These are phyloP conservation scores for Champsocephalus esox DNA, from an alignment of 2,797 vertebrate genomes.

Conservation along the genomic window DNA sequence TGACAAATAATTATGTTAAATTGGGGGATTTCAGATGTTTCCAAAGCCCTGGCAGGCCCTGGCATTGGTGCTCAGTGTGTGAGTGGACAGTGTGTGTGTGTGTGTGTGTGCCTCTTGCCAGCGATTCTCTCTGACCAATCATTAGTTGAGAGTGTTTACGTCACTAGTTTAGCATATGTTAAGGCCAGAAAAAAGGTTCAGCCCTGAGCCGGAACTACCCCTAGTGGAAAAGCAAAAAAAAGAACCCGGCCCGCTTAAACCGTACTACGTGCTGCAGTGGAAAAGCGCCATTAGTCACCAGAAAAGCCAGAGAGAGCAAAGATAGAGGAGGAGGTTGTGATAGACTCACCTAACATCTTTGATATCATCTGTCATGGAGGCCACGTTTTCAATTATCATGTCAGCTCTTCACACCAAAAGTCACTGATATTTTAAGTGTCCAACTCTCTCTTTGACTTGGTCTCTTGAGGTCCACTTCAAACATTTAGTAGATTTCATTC, in stretches of 20 bases:
- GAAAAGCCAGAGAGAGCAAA: neutral
- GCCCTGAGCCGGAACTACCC: too few relatives aligned
- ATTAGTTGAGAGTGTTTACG: too few relatives aligned
- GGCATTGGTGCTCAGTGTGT: neutral
- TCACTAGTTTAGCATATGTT: too few relatives aligned
- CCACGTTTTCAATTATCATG: neutral
- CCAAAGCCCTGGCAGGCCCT: too few relatives aligned
- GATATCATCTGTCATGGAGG: neutral
- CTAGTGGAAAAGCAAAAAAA: too few relatives aligned
- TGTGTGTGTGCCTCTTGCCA: too few relatives aligned
- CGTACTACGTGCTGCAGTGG: too few relatives aligned
- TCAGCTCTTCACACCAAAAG: neutral
- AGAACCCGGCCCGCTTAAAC: too few relatives aligned
- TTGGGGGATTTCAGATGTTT: too few relatives aligned
- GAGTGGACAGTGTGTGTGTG: too few relatives aligned
- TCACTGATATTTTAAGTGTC: neutral
- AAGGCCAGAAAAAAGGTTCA: too few relatives aligned
- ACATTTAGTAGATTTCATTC: neutral
- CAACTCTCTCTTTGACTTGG: neutral
- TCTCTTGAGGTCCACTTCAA: neutral
- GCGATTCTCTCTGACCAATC: too few relatives aligned
- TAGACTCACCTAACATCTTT: neutral
- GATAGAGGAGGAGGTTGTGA: neutral
- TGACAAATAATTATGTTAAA: neutral
- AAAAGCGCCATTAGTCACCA: neutral